These are phyloP conservation scores for Scomber colias DNA, from an alignment of 2,113 vertebrate genomes.

Conservation along the genomic window DNA sequence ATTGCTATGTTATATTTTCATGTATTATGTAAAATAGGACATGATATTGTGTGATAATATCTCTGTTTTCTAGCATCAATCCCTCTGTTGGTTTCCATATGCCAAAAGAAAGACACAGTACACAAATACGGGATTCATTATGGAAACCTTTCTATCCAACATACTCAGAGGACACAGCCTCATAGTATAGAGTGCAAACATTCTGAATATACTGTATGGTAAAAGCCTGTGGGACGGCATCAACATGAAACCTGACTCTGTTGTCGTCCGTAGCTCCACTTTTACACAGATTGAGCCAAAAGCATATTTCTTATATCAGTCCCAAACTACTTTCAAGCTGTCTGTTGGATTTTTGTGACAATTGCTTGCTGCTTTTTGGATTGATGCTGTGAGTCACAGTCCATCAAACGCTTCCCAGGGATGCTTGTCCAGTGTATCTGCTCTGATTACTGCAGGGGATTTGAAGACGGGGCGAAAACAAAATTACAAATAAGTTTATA, in stretches of 20 bases:
- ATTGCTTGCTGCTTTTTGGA: not conserved
- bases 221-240: not conserved
- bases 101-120: not conserved
- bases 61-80: not conserved
- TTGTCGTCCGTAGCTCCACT: not conserved
- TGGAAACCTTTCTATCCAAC: not conserved
- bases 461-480: constrained; percentile 1
- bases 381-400: constrained; percentile 3
- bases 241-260: not conserved
- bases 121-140: not conserved
- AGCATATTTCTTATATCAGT: not conserved
- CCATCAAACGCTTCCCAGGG: constrained; percentile 14
- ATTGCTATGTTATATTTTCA: too few relatives aligned
- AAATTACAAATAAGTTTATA: not conserved
- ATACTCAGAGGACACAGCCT: not conserved
- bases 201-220: not conserved
- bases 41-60: too few relatives aligned
- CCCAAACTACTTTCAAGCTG: not conserved
- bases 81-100: not conserved
- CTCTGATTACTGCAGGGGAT: constrained; percentile 9
- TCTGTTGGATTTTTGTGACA: not conserved
- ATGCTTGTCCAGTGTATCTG: not conserved
- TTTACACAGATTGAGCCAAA: not conserved
- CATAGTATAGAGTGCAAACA: not conserved
- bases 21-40: too few relatives aligned